Evolutionary conservation across 2,888 invertebrate genomes (phyloP), one percentile per base, ranked within the genome.

Genomic region (Dicyrtomina minuta): DNA sequence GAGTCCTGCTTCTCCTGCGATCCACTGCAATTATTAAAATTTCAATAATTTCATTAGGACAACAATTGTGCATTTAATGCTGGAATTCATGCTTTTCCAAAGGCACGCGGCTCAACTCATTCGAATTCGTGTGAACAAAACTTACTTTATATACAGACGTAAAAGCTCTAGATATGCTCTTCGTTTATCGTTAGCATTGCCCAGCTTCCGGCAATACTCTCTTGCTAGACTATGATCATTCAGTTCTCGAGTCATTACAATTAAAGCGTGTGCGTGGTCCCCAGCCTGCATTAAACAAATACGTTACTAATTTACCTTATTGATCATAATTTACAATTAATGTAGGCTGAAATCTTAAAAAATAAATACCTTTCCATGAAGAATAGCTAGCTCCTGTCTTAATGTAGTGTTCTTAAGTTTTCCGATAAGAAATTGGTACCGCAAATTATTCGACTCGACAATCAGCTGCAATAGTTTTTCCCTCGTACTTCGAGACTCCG

Each of bases 251-350:
- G 84, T 84, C 44, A 85, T 80, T 49, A 85, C 83, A 51, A 80
- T 78, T 27, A 85, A 75, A 1, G 85, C 85, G 74, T 84, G 84
- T 61, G 83, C 83, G 77, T 85, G 85, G 74, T 85, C 84, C 71
- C 83, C 84, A 64, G 84, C 79, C 84, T 85, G 79, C 27, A 33
- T 8, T 41, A 60, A 73, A 51, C 0, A 22, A 20, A 59, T 27
- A 44, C 13, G 6, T 49, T 44, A 17, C 12, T 26, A 24, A 55
- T 26, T 5, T 13, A 33, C 20, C 6, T 17, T 65, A 8, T 26
- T n/a, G n/a, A n/a, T n/a, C n/a, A n/a, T n/a, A n/a, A n/a, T n/a
- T n/a, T n/a, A n/a, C n/a, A n/a, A n/a, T n/a, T n/a, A n/a, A n/a
- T n/a, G n/a, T n/a, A n/a, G n/a, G n/a, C n/a, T n/a, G 10, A 33